Conservation (phyloP, 2,888 invertebrate species). For the Pollenia labialis region DNA sequence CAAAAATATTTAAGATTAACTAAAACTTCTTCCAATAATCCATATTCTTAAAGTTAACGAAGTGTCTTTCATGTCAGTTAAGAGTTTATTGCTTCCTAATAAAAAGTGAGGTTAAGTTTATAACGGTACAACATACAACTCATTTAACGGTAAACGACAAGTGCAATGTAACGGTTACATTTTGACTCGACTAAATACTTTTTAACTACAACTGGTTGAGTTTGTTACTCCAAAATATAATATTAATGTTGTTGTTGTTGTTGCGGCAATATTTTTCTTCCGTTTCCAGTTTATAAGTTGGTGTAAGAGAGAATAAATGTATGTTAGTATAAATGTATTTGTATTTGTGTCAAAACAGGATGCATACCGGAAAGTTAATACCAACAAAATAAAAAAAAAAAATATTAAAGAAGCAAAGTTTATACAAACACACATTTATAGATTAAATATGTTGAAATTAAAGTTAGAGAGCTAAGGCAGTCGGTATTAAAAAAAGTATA, state of each 20-base stretch:
- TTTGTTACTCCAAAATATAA: conserved; percentile 8
- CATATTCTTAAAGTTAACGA: conserved; percentile 17
- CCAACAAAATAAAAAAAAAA: conserved; percentile 59
- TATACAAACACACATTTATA: not conserved
- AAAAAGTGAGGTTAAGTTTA: conserved; percentile 67
- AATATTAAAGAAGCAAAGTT: conserved; percentile 28
- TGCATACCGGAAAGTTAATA: conserved; percentile 72
- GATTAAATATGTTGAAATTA: conserved; percentile 43
- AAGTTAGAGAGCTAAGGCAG: not conserved
- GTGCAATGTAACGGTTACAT: conserved; percentile 49
- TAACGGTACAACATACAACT: conserved; percentile 30
- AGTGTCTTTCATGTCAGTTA: conserved; percentile 29
- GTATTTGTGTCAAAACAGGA: conserved; percentile 61
- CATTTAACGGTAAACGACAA: conserved; percentile 55
- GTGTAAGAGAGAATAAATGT: conserved; percentile 9
- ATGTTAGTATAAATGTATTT: not conserved
- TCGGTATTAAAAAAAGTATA: not conserved
- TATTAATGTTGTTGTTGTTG: conserved; percentile 7
- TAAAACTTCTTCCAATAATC: not conserved
- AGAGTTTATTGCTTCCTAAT: conserved; percentile 54
- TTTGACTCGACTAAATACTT: conserved; percentile 31
- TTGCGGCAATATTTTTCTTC: conserved; percentile 63
- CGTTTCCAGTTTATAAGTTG: conserved; percentile 63
- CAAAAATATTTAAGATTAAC: not conserved
- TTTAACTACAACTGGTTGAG: conserved; percentile 23